Evolutionary conservation across 1,140 invertebrate species (phyloP).

Genomic region (Chlorops oryzae): DNA sequence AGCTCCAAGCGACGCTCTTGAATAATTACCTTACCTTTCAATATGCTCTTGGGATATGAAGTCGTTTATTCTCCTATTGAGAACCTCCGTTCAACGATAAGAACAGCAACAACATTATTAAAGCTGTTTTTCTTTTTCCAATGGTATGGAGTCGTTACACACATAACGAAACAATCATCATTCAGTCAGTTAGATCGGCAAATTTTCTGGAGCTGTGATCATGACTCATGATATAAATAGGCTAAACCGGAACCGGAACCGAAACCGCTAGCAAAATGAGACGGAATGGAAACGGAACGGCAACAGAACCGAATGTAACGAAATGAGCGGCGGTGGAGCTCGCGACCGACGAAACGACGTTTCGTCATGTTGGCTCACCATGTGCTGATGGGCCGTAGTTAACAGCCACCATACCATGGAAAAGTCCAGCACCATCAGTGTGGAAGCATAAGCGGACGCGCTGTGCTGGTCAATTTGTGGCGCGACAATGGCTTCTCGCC

Average conservation of each 20-base stretch:
- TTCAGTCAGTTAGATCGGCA: too few relatives aligned
- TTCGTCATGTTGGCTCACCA: not conserved
- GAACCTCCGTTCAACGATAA: constrained; percentile 1
- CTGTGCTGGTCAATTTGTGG: constrained; percentile 42
- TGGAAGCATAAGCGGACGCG: constrained; percentile 44
- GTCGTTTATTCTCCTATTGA: constrained; percentile 4
- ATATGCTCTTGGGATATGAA: constrained; percentile 4
- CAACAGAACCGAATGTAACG: not conserved
- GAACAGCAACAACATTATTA: not conserved
- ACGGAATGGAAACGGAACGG: too few relatives aligned
- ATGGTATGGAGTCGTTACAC: constrained; percentile 32
- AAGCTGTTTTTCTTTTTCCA: constrained; percentile 24
- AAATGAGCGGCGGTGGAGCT: constrained; percentile 17
- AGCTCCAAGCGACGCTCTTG: constrained; percentile 7
- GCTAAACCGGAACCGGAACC: constrained; percentile 10
- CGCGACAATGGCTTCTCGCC: constrained; percentile 32
- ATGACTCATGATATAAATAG: too few relatives aligned
- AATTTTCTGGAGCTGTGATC: constrained; percentile 4
- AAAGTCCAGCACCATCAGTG: constrained; percentile 49
- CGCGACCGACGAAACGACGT: not conserved
- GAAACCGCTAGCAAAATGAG: too few relatives aligned
- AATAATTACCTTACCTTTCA: constrained; percentile 10
- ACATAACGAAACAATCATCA: not conserved
- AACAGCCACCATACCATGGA: constrained; percentile 46
- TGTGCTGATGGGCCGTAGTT: too few relatives aligned